These are phyloP conservation scores for Candoia aspera DNA, from an alignment of 2,113 vertebrate species.

Conservation along the genomic window DNA sequence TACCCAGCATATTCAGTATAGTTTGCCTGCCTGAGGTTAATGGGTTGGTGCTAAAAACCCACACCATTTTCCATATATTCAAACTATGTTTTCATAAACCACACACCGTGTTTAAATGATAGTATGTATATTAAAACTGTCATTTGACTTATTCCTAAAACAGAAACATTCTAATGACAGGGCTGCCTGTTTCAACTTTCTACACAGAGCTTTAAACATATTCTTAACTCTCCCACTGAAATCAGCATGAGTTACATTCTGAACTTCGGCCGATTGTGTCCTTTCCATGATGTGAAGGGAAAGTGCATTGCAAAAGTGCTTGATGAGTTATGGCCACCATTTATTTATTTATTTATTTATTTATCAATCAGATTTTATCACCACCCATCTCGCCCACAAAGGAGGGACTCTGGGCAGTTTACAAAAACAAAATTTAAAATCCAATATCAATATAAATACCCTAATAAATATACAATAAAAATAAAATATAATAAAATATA, in stretches of 20 bases:
- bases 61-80: slow-evolving; percentile 34
- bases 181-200: slow-evolving; percentile 26
- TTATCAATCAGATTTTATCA: too few relatives aligned
- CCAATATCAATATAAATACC: too few relatives aligned
- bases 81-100: slow-evolving; percentile 45
- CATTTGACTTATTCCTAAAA: slow-evolving; percentile 14
- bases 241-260: neutral
- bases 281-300: neutral
- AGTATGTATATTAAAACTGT: slow-evolving; percentile 19
- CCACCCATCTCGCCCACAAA: too few relatives aligned
- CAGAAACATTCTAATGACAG: slow-evolving; percentile 34
- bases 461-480: too few relatives aligned
- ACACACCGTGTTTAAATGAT: slow-evolving; percentile 30
- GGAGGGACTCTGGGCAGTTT: too few relatives aligned
- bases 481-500: too few relatives aligned
- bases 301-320: neutral
- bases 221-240: neutral
- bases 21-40: slow-evolving; percentile 54
- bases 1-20: slow-evolving; percentile 56
- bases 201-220: neutral
- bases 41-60: slow-evolving; percentile 55
- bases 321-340: neutral
- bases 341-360: too few relatives aligned
- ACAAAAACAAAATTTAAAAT: too few relatives aligned
- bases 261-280: neutral